phyloP scores from a whole-genome alignment of 2,113 vertebrate genomes.

The Loxodonta africana region DNA sequence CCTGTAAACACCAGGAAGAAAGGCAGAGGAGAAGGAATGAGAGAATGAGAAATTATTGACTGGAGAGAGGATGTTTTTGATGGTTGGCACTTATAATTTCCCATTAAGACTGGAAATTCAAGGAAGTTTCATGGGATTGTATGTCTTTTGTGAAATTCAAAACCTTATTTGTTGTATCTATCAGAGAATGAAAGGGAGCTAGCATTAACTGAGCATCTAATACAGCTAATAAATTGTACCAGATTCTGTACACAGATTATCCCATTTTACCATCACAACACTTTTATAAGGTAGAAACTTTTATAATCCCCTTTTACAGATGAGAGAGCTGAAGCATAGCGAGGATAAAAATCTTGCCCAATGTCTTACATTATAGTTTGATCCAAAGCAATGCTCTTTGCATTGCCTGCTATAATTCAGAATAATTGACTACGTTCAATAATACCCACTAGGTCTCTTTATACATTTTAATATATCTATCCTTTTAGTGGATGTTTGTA shows the following conservation, averaged over 20 bases:
- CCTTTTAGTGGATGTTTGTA: too few species aligned
- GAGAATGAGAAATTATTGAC: not conserved
- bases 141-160: slow-evolving; percentile 15
- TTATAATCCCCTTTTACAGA: not conserved
- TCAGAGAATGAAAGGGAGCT: not conserved
- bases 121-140: not conserved
- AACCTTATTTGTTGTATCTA: not conserved
- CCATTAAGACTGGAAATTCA: not conserved
- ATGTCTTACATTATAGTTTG: not conserved
- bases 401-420: not conserved
- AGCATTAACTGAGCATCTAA: not conserved
- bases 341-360: not conserved
- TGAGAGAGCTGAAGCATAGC: not conserved
- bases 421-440: not conserved
- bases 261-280: not conserved
- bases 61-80: not conserved
- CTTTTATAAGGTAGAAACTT: not conserved
- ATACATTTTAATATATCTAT: slow-evolving; percentile 3
- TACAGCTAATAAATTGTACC: not conserved
- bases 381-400: not conserved
- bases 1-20: not conserved
- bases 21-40: not conserved
- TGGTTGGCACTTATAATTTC: not conserved
- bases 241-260: not conserved
- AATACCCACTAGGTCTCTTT: slow-evolving; percentile 10